Evolutionary conservation across 2,113 vertebrate species (phyloP).

Genomic region (Platysteira castanea): DNA sequence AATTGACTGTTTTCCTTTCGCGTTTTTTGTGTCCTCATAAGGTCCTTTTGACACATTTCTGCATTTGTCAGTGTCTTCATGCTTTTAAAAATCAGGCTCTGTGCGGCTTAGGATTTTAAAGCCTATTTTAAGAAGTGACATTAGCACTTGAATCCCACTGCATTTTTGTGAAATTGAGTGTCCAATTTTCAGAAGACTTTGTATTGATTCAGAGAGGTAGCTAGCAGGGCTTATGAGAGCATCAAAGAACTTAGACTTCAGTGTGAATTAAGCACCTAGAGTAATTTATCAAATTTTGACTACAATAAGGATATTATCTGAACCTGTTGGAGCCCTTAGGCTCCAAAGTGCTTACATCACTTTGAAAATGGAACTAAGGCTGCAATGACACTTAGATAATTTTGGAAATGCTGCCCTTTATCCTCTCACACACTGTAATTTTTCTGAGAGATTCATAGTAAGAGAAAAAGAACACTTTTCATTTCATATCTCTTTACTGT

Average conservation of each 20-base stretch:
- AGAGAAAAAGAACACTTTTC: background rate
- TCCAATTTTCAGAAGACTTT: constrained; percentile 12
- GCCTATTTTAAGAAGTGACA: background rate
- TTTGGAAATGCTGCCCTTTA: constrained; percentile 37
- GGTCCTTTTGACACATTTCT: background rate
- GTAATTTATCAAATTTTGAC: constrained; percentile 1
- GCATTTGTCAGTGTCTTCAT: background rate
- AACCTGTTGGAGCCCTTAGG: background rate
- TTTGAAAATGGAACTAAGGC: constrained; percentile 40
- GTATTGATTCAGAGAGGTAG: background rate
- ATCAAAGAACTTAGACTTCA: background rate
- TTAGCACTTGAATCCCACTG: background rate
- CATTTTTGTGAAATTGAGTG: background rate
- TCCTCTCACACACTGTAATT: background rate
- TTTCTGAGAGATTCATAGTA: background rate
- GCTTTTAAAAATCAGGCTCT: background rate
- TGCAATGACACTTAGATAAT: background rate
- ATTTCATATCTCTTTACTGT: background rate
- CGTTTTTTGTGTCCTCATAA: background rate
- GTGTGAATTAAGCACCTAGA: constrained; percentile 3
- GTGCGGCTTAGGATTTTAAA: background rate
- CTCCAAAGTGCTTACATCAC: background rate
- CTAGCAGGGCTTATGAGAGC: background rate
- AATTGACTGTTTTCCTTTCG: background rate
- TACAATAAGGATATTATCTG: constrained; percentile 6